Evolutionary conservation across 2,888 invertebrate species (phyloP), one percentile per base, ranked within the genome.

Genomic region (Hirtodrosophila confusa): DNA sequence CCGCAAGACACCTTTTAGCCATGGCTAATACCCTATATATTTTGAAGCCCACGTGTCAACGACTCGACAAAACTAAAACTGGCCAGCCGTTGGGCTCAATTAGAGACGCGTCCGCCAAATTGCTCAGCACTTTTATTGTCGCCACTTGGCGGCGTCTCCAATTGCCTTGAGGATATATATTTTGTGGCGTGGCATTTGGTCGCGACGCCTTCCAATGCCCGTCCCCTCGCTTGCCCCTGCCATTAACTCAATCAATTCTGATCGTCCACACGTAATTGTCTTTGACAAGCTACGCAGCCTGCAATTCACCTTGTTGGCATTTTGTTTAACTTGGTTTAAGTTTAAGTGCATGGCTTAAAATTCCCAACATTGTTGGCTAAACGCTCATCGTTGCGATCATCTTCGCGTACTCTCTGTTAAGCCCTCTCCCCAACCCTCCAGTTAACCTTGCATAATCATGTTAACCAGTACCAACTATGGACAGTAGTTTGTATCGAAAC

Each of bases 81-180:
- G 6, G 27, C 61, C 54, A 36, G 49, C 61, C 44, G 49, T 54
- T 70, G 66, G 41, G 75, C 58, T 84, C 87, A 83, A 88, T 83
- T 83, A 83, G 85, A 83, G 82, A 63, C 85, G 87, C 85, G 78
- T 61, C 70, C 64, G 66, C 75, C 75, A 88, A 88, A 88, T 83
- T 86, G 87, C 73, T 74, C 47, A 58, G 78, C 87, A 80, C 78
- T 88, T 88, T 87, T 85, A 80, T 72, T 88, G 84, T 87, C 88
- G 85, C 86, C 88, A 70, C 54, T 54, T 68, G 60, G 44, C 53
- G 54, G 56, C 65, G 58, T 57, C 49, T 61, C 74, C 48, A 57
- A 56, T 48, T 56, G 55, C 29, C 53, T 29, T 36, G 49, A 41
- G 41, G 29, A 68, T 56, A 24, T 47, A 31, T 10, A 65, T 63